These are phyloP conservation scores for Psettodes erumei DNA, from an alignment of 2,113 vertebrate species.

Conservation along the genomic window DNA sequence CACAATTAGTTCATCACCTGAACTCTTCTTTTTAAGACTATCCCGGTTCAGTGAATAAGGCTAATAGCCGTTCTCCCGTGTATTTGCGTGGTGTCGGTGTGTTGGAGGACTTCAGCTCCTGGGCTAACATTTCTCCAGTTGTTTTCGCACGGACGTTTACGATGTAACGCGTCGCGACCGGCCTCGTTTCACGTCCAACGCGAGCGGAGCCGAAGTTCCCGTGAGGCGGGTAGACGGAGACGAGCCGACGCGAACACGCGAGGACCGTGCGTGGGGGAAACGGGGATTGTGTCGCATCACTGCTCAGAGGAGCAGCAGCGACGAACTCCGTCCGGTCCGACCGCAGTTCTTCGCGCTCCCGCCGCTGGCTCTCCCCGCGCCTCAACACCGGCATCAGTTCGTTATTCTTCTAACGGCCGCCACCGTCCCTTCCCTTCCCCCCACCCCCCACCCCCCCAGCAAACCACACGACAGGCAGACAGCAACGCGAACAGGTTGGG, in stretches of 20 bases:
- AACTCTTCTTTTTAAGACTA: neutral
- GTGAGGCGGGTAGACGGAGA: neutral
- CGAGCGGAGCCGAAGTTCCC: neutral
- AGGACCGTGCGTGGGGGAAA: neutral
- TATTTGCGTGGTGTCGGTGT: neutral
- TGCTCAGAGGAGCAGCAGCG: slow-evolving; percentile 20
- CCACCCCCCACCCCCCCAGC: no score
- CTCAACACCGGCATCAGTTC: neutral
- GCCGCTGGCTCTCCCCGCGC: neutral
- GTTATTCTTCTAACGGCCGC: neutral
- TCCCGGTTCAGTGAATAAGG: neutral
- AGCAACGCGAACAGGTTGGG: slow-evolving; percentile 54
- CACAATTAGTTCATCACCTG: neutral
- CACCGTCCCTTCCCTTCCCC: neutral
- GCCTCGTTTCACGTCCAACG: neutral
- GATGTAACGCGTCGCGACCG: slow-evolving; percentile 43
- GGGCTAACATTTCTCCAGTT: slow-evolving; percentile 9
- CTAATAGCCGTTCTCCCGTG: neutral
- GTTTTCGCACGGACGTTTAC: neutral
- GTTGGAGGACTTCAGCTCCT: neutral
- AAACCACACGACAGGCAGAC: neutral
- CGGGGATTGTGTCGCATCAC: slow-evolving; percentile 54
- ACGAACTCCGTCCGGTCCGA: slow-evolving; percentile 50
- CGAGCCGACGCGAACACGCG: neutral
- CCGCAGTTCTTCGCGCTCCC: slow-evolving; percentile 23